Conservation (phyloP, 2,888 invertebrate genomes). For the Aspidiotus rigidus region DNA sequence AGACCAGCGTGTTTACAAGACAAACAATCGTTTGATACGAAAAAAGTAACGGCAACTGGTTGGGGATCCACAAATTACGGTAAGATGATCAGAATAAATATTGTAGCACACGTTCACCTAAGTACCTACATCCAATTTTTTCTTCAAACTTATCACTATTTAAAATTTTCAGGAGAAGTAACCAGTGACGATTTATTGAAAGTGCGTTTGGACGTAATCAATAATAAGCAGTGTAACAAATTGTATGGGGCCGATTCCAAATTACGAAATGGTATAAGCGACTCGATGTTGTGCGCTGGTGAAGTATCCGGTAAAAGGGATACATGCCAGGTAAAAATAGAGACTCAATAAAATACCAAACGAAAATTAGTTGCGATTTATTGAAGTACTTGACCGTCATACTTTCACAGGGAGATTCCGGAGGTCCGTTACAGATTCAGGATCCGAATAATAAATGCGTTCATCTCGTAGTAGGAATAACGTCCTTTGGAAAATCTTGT, state of each 20-base stretch:
- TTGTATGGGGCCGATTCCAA: conserved; percentile 37
- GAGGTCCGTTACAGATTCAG: conserved; percentile 53
- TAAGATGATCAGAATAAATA: conserved; percentile 25
- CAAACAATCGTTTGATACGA: conserved; percentile 40
- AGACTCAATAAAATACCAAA: too few relatives aligned
- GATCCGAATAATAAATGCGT: conserved; percentile 43
- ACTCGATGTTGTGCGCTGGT: conserved; percentile 51
- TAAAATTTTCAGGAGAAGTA: conserved; percentile 40
- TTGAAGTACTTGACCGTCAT: too few relatives aligned
- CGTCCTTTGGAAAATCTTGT: conserved; percentile 48
- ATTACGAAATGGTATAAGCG: conserved; percentile 45
- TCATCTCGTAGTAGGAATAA: conserved; percentile 48
- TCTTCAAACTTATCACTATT: too few relatives aligned
- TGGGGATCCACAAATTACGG: conserved; percentile 44
- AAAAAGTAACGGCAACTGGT: conserved; percentile 43
- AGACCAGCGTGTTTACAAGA: conserved; percentile 47
- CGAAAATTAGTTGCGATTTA: too few relatives aligned
- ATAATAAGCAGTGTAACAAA: conserved; percentile 37
- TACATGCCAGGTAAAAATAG: conserved; percentile 40
- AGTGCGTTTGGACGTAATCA: conserved; percentile 44
- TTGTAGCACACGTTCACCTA: too few relatives aligned
- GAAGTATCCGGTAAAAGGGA: conserved; percentile 41
- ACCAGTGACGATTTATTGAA: conserved; percentile 45
- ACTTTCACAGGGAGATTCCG: conserved; percentile 57
- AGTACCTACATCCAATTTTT: too few relatives aligned